These are phyloP conservation scores for Lates calcarifer DNA, from an alignment of 2,113 vertebrate species.

Conservation along the genomic window DNA sequence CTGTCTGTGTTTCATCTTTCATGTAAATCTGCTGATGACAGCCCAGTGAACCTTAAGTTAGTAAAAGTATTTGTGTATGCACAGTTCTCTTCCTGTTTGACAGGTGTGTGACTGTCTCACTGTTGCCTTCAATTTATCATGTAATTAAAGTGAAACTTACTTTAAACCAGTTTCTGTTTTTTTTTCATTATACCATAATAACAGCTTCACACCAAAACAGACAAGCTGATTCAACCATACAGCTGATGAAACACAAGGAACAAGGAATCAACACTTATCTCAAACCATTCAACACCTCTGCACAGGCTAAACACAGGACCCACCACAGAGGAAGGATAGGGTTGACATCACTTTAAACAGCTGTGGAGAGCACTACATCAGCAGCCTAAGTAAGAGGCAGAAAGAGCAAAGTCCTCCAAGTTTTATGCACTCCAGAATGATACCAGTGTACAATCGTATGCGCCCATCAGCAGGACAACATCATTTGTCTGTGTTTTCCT, in stretches of 20 bases:
- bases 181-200: background rate
- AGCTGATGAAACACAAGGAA: background rate
- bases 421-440: background rate
- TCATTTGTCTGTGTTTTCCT: too few species aligned
- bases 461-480: too few species aligned
- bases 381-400: too few species aligned
- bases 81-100: background rate
- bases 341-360: background rate
- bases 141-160: background rate
- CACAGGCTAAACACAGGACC: too few species aligned
- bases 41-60: background rate
- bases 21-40: slow-evolving; percentile 1
- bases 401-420: background rate
- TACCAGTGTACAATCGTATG: too few species aligned
- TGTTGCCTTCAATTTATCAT: background rate
- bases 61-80: background rate
- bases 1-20: background rate
- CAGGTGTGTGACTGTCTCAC: background rate
- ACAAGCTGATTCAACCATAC: background rate
- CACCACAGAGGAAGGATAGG: background rate
- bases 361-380: background rate
- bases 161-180: background rate
- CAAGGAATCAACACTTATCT: background rate
- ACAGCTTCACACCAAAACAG: background rate
- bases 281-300: background rate